Evolutionary conservation across 2,888 invertebrate species (phyloP).

Genomic region (Hylaea fasciaria): DNA sequence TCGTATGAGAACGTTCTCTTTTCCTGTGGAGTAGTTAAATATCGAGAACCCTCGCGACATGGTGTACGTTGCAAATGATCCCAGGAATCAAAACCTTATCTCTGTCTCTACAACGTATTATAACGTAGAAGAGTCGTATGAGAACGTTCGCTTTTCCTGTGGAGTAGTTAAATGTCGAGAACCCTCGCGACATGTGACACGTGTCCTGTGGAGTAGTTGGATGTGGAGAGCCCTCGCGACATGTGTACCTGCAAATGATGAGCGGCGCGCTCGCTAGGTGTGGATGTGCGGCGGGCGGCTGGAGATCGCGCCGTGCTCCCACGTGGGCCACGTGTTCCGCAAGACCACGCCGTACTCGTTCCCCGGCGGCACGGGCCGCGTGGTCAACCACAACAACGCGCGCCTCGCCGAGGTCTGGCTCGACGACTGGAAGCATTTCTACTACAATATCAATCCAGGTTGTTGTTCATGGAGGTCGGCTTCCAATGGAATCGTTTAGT

Average conservation of each 20-base stretch:
- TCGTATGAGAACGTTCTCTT: no score
- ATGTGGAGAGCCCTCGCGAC: no score
- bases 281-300: conserved; percentile 99
- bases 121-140: no score
- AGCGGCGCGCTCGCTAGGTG: conserved; percentile 85
- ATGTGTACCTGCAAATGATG: conserved; percentile 28
- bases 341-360: conserved; percentile 99
- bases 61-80: no score
- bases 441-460: conserved; percentile 99
- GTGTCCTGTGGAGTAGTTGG: no score
- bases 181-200: no score
- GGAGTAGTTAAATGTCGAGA: no score
- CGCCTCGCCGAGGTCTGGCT: conserved; percentile 99
- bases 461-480: conserved; percentile 23
- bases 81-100: no score
- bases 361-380: conserved; percentile 98
- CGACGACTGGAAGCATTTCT: conserved; percentile 99
- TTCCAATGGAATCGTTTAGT: conserved; percentile 15
- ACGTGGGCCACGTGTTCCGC: conserved; percentile 98
- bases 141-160: no score
- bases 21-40: no score
- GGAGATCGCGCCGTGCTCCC: conserved; percentile 97
- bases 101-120: no score
- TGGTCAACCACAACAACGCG: conserved; percentile 99
- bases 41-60: no score